Base-by-base conservation (phyloP, 2,888 invertebrate species). In the Siphlonurus alternatus region DNA sequence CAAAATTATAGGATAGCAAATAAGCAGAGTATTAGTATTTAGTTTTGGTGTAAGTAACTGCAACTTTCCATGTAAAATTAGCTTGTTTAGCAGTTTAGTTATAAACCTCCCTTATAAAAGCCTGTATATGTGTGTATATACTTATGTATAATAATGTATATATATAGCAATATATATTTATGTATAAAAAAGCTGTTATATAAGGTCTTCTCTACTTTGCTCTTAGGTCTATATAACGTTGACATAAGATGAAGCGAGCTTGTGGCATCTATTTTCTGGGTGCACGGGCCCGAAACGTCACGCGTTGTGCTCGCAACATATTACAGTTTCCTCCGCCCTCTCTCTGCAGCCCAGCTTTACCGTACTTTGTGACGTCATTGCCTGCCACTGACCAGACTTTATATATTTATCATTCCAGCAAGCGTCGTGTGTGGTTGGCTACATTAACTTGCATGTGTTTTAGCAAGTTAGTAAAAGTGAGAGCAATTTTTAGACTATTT, bases 261-360 rank as follows among this genome's bases (percentile, higher is more conserved):
- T 22, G 56, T 56, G 19, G 56, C 22, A n/a, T 56, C 56, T 56
- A 56, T 56, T 56, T 56, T 56, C 56, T 56, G 56, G 56, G 56
- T 56, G 56, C 56, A 56, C 56, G 56, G 22, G 56, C 56, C 56
- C n/a, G 56, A 56, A 56, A 56, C 56, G 56, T n/a, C 56, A 56
- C 56, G 56, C 56, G 56, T 56, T n/a, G 56, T 56, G 56, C 56
- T n/a, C 56, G 5, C 56, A 56, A 56, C 56, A 56, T 56, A 56
- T 56, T 56, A 56, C 56, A 56, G 7, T 56, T 56, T 56, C 56
- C 56, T 56, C 22, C 56, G n/a, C 56, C 22, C 22, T 22, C 22
- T 56, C 56, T 56, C 15, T 38, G 38, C 15, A 38, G 38, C 38
- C n/a, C 15, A 38, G 38, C 38, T 38, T 18, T 56, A 56, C n/a